Evolutionary conservation across 2,888 invertebrate species (phyloP).

Genomic region (Drosophila kambysellisi): DNA sequence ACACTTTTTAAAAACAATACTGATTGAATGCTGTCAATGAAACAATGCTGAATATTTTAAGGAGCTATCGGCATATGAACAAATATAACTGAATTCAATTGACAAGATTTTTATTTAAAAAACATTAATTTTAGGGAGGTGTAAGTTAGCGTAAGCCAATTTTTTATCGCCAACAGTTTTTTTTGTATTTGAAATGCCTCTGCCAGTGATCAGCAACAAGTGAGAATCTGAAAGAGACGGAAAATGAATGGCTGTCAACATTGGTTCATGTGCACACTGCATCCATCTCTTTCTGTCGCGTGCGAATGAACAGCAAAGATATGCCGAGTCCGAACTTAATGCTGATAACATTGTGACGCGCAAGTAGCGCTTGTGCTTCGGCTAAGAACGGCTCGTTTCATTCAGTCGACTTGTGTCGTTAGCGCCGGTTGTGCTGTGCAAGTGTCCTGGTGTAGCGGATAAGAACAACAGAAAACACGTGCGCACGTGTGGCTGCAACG

Average conservation of each 20-base stretch:
- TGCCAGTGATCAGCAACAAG: not conserved
- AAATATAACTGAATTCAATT: not conserved
- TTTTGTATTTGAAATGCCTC: not conserved
- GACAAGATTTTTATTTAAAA: not conserved
- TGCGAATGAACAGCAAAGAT: not conserved
- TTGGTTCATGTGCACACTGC: not conserved
- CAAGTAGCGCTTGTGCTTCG: conserved; percentile 8
- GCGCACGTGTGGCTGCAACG: conserved; percentile 36
- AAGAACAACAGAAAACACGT: conserved; percentile 70
- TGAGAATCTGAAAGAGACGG: not conserved
- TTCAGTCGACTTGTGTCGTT: conserved; percentile 25
- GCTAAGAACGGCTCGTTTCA: not conserved
- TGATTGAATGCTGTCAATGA: not conserved
- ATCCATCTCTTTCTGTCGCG: not conserved
- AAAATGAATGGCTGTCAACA: not conserved
- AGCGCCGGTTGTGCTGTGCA: conserved; percentile 21
- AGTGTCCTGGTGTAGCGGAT: conserved; percentile 26
- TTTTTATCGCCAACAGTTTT: not conserved
- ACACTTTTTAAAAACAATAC: not conserved
- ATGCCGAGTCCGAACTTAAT: no score
- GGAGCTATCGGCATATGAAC: not conserved
- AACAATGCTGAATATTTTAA: no score
- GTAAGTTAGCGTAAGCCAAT: not conserved
- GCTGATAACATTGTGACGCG: not conserved
- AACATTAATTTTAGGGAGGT: not conserved